Evolutionary conservation across 1,140 invertebrate species (phyloP), one percentile per base, ranked within the genome.

Genomic region (Adoxophyes honmai): DNA sequence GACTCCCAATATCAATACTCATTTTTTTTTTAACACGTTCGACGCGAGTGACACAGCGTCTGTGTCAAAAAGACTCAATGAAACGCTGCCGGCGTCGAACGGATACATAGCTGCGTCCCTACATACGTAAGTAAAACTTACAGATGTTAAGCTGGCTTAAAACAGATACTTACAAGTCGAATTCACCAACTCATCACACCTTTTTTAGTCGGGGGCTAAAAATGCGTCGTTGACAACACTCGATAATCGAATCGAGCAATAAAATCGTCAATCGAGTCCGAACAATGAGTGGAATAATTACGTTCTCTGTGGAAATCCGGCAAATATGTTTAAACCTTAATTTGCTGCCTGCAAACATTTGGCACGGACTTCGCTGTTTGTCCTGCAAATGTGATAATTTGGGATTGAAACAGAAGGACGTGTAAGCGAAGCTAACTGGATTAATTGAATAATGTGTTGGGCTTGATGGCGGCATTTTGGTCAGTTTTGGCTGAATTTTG

Each of bases 211-310:
- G 7, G 13, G 0, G n/a, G n/a, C n/a, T 16, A 28, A 48, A 28
- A 21, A 48, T 3, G 21, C 18, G 3, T 11, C 7, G 21, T 44
- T 18, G 21, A 3, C 15, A 44, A 39, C 9, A 21, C 39, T 10
- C 9, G 21, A 14, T 28, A 48, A 28, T 48, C 42, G 42, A 48
- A 48, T 28, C 42, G 21, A 11, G 18, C 18, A 33, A 48, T 48
- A 48, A 48, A 60, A 64, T 55, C 39, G 28, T 35, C 64, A 59
- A 59, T 66, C 54, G 52, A 54, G 57, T 48, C 57, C 53, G 33
- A 57, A 58, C 57, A 66, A 59, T 58, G 48, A 56, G 42, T 54
- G 44, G 48, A 61, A 53, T 66, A 53, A 66, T 66, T 59, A 62
- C 59, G 52, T 57, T 56, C 42, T 44, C 56, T 34, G 53, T 62